Conservation (phyloP, 2,113 vertebrate species). For the Naja naja region DNA sequence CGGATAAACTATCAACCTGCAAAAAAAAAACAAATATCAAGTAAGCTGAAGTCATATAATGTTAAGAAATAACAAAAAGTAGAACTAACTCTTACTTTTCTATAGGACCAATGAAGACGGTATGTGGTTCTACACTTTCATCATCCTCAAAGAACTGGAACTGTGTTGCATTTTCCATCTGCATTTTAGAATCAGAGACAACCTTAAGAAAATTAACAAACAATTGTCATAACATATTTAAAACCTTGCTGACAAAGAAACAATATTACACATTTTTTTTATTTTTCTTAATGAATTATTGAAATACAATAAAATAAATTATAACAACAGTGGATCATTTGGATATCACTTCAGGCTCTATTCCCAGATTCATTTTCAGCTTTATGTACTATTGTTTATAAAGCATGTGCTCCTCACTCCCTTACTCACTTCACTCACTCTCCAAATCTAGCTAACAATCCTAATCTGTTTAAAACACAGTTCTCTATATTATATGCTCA, state of each 20-base stretch:
- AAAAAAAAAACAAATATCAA: constrained; percentile 50
- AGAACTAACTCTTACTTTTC: constrained; percentile 81
- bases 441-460: not conserved
- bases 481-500: not conserved
- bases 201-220: constrained; percentile 63
- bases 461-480: not conserved
- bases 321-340: not conserved
- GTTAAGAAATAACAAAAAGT: constrained; percentile 21
- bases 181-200: constrained; percentile 70
- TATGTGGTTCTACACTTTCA: constrained; percentile 86
- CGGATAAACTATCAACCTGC: constrained; percentile 93
- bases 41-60: constrained; percentile 19
- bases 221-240: not conserved
- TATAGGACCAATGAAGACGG: constrained; percentile 91
- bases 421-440: not conserved
- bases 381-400: not conserved
- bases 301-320: not conserved
- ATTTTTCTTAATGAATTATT: not conserved
- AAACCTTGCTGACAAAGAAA: not conserved
- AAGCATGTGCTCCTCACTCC: not conserved
- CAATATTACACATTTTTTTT: not conserved
- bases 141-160: constrained; percentile 81
- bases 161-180: constrained; percentile 73
- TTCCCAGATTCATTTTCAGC: not conserved
- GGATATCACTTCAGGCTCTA: not conserved